These are phyloP conservation scores for Molanna angustata DNA, from an alignment of 2,888 invertebrate genomes.

Conservation along the genomic window DNA sequence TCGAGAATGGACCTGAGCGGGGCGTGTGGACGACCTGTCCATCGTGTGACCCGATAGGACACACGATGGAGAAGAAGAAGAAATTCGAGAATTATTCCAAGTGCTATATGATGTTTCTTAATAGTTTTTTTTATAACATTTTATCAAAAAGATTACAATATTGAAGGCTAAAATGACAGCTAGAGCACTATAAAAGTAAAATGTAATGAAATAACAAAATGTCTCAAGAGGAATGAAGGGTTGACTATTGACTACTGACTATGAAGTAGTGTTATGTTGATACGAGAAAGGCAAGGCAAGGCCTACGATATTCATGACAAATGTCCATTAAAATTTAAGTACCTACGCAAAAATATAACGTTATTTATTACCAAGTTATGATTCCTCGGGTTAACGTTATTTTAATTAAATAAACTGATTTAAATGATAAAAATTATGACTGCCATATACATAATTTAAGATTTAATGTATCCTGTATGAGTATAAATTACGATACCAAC, in stretches of 20 bases:
- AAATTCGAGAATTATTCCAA: no score
- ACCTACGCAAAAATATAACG: conserved; percentile 19
- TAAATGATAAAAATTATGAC: conserved; percentile 18
- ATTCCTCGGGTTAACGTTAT: conserved; percentile 13
- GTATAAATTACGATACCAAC: conserved; percentile 4
- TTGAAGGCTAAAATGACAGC: no score
- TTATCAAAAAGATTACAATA: no score
- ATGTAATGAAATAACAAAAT: conserved; percentile 12
- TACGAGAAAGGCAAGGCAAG: conserved; percentile 5
- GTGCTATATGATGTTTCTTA: no score
- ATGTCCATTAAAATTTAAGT: conserved; percentile 18
- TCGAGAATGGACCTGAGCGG: no score
- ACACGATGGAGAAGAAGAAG: no score
- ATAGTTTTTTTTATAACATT: no score
- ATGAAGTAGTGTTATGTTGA: no score
- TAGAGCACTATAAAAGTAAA: no score
- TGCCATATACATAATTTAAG: conserved; percentile 9
- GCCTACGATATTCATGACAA: conserved; percentile 16
- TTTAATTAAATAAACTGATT: conserved; percentile 24
- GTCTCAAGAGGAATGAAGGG: conserved; percentile 18
- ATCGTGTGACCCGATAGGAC: no score
- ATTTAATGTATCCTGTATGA: conserved; percentile 20
- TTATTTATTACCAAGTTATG: conserved; percentile 11
- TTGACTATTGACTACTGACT: no score
- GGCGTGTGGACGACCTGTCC: no score